Percentiles rank a stretch among this genome's conserved stretches.
Conservation (phyloP, 2,797 vertebrate species). For the Rhodeus uyekii region DNA sequence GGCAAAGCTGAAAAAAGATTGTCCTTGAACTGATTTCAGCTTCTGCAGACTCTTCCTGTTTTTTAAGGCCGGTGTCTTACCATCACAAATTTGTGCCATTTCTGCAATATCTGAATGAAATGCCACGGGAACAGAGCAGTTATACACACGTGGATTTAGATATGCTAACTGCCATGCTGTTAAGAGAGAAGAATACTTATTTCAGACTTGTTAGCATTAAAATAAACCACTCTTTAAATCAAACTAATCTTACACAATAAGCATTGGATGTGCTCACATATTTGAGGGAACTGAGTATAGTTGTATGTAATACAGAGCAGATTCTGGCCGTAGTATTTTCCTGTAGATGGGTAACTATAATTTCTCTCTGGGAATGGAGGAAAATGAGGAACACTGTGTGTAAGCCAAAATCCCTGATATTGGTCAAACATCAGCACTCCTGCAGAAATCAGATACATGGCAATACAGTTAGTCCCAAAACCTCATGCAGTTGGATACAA, state of each 20-base stretch:
- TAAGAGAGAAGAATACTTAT: slow-evolving; percentile 9
- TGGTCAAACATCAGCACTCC: slow-evolving; percentile 85
- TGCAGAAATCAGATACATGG: slow-evolving; percentile 66
- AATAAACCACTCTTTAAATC: not conserved
- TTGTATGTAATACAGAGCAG: slow-evolving; percentile 85
- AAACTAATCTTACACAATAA: not conserved
- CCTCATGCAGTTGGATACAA: not conserved
- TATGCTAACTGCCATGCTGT: slow-evolving; percentile 84
- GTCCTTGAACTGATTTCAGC: slow-evolving; percentile 78
- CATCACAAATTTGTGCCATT: slow-evolving; percentile 78
- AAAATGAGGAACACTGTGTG: slow-evolving; percentile 89
- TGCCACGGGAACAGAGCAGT: slow-evolving; percentile 81
- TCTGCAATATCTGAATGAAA: slow-evolving; percentile 77
- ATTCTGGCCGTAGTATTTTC: slow-evolving; percentile 81
- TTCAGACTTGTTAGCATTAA: not conserved
- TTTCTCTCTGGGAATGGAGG: slow-evolving; percentile 83
- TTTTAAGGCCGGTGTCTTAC: slow-evolving; percentile 60
- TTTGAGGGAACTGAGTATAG: slow-evolving; percentile 81
- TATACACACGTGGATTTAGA: slow-evolving; percentile 86
- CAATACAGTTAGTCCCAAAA: not conserved
- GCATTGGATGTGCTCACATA: slow-evolving; percentile 75
- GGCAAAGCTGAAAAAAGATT: slow-evolving; percentile 85
- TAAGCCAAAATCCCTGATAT: slow-evolving; percentile 90
- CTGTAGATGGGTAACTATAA: slow-evolving; percentile 84
- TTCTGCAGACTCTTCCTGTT: slow-evolving; percentile 66